Percentiles rank a stretch among this genome's conserved stretches.
Conservation (phyloP, 2,113 vertebrate genomes). For the Grammomys surdaster region DNA sequence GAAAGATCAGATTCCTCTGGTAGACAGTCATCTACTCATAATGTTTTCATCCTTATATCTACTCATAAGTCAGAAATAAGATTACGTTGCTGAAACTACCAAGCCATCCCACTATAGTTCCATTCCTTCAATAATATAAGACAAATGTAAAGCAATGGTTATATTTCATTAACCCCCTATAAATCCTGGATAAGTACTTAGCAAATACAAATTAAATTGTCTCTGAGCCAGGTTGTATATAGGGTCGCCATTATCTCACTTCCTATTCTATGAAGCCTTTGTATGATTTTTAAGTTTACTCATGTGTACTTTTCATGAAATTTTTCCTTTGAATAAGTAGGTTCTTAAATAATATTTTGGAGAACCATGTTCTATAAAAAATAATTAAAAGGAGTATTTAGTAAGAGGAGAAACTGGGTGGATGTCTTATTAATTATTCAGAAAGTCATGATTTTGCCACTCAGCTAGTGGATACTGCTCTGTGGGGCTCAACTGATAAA, state of each 20-base stretch:
- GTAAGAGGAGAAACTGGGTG: slow-evolving; percentile 11
- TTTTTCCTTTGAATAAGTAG: background rate
- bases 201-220: background rate
- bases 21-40: background rate
- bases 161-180: background rate
- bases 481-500: slow-evolving; percentile 58
- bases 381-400: slow-evolving; percentile 46
- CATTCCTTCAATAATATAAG: slow-evolving; percentile 25
- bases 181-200: background rate
- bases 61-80: background rate
- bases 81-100: background rate
- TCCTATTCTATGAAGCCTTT: background rate
- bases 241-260: background rate
- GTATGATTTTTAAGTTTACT: background rate
- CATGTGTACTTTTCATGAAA: background rate
- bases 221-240: background rate
- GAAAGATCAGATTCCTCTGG: background rate
- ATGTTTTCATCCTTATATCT: slow-evolving; percentile 33
- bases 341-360: background rate
- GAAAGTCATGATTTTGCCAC: slow-evolving; percentile 61
- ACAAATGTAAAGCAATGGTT: background rate
- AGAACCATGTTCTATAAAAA: slow-evolving; percentile 38
- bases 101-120: background rate
- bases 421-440: slow-evolving; percentile 69
- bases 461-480: slow-evolving; percentile 52